phyloP scores from a whole-genome alignment of 2,888 invertebrate genomes.

The Troides oblongomaculatus region DNA sequence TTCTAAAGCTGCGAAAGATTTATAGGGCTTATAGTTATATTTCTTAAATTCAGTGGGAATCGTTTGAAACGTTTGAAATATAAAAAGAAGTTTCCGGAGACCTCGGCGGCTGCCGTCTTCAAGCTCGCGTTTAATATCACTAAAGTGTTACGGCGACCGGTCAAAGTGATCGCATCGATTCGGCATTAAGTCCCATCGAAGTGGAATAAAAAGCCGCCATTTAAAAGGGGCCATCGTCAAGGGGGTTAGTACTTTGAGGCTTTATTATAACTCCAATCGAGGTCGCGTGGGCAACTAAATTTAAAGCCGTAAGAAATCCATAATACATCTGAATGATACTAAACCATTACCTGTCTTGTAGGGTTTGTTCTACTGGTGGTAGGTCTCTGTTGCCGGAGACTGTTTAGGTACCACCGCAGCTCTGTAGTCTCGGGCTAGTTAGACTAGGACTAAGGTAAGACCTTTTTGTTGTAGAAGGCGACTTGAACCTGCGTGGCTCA shows the following conservation, averaged over 20 bases:
- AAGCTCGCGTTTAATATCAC: constrained; percentile 5
- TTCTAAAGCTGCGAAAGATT: no score
- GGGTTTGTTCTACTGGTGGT: no score
- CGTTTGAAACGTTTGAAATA: neutral
- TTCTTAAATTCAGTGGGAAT: neutral
- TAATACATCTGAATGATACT: no score
- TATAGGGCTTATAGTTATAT: no score
- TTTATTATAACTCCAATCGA: constrained; percentile 60
- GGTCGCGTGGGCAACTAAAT: constrained; percentile 33
- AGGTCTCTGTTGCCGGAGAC: no score
- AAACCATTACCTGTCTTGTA: no score
- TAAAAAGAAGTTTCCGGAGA: neutral
- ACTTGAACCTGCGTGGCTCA: no score
- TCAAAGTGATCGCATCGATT: constrained; percentile 50
- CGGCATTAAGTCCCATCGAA: constrained; percentile 54
- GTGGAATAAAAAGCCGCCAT: constrained; percentile 59
- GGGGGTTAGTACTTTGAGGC: constrained; percentile 61
- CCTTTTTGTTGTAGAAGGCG: no score
- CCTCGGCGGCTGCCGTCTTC: neutral
- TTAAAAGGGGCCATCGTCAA: constrained; percentile 65
- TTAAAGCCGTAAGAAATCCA: no score
- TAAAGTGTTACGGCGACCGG: constrained; percentile 39
- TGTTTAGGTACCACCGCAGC: no score
- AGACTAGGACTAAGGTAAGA: no score
- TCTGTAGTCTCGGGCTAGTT: no score